Conservation (phyloP, 2,888 invertebrate genomes). For the Drosophila gaucha region DNA sequence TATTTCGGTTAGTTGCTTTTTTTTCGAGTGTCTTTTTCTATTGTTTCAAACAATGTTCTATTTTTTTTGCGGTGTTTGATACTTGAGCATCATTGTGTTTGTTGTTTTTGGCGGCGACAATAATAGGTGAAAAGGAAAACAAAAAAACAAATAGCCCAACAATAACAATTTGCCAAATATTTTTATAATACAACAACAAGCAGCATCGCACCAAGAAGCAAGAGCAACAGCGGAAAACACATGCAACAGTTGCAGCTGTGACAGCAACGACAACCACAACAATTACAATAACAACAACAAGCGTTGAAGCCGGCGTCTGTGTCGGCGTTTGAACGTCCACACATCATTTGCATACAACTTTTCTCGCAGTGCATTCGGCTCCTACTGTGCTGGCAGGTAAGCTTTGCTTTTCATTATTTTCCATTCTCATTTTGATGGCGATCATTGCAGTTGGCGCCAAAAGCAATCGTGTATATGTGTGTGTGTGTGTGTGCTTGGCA, state of each 20-base stretch:
- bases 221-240: conserved; percentile 11
- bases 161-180: conserved; percentile 47
- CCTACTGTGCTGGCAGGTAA: conserved; percentile 44
- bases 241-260: conserved; percentile 49
- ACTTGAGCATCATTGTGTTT: conserved; percentile 9
- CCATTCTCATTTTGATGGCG: not conserved
- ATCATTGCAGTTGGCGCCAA: conserved; percentile 8
- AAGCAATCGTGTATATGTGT: not conserved
- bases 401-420: conserved; percentile 12
- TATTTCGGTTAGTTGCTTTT: conserved; percentile 1
- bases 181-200: conserved; percentile 25
- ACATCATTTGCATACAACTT: conserved; percentile 3
- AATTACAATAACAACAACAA: conserved; percentile 2
- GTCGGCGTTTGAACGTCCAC: conserved; percentile 41
- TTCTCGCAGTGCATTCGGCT: conserved; percentile 16
- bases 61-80: conserved; percentile 7
- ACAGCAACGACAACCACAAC: conserved; percentile 1
- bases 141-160: not conserved
- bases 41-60: not conserved
- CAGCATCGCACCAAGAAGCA: not conserved
- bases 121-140: conserved; percentile 5
- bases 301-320: conserved; percentile 30
- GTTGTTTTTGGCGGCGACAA: not conserved
- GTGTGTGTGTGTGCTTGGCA: not conserved
- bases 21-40: not conserved